Percentiles rank a stretch among this genome's conserved stretches.
Evolutionary conservation across 1,140 invertebrate species (phyloP).

Genomic region (Phocides pigmalion): DNA sequence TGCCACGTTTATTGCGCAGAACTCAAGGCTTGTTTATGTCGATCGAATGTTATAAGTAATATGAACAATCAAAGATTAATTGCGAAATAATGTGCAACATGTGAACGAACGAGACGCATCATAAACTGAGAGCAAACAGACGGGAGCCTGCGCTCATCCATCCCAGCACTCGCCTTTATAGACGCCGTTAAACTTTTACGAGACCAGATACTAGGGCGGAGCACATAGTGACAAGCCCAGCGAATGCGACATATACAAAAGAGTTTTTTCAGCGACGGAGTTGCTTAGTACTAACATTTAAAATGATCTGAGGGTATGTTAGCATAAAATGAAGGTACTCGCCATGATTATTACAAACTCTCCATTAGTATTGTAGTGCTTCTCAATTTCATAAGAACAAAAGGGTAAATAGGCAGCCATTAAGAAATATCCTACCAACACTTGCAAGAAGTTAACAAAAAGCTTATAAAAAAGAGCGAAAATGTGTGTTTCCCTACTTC

Average conservation of each 20-base stretch:
- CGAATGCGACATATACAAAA: neutral
- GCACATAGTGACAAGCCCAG: neutral
- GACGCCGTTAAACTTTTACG: conserved; percentile 12
- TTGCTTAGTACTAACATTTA: no score
- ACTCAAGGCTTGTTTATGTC: neutral
- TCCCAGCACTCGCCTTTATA: conserved; percentile 7
- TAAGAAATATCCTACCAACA: no score
- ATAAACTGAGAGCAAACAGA: neutral
- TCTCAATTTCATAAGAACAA: no score
- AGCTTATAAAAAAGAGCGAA: no score
- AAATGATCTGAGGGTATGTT: no score
- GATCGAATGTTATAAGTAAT: neutral
- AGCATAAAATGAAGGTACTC: no score
- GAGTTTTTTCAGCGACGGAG: no score
- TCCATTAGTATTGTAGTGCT: no score
- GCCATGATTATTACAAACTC: no score
- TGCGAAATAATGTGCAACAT: conserved; percentile 13
- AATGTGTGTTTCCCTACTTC: no score
- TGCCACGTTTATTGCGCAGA: neutral
- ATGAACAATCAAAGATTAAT: neutral
- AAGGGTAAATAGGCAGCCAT: no score
- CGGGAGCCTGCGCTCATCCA: neutral
- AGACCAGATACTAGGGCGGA: neutral
- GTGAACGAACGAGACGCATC: neutral
- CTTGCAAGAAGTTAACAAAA: no score